These are phyloP conservation scores for Thumatha senex DNA, from an alignment of 2,888 invertebrate species.

Conservation along the genomic window DNA sequence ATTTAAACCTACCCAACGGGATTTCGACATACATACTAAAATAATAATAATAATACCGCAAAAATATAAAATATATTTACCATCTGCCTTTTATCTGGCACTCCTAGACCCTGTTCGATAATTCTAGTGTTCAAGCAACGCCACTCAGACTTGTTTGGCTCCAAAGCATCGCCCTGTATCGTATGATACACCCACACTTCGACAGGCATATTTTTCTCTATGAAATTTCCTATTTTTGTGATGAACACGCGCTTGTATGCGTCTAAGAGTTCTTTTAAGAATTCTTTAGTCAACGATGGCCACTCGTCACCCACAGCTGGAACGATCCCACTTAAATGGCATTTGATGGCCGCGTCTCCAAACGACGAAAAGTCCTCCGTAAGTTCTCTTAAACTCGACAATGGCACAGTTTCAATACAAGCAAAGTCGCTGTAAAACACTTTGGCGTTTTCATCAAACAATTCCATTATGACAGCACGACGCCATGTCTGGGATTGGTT, in stretches of 20 bases:
- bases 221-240: slow-evolving; percentile 78
- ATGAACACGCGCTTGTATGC: slow-evolving; percentile 79
- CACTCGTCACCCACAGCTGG: slow-evolving; percentile 87
- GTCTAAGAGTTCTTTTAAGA: slow-evolving; percentile 79
- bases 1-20: too few relatives aligned
- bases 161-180: slow-evolving; percentile 85
- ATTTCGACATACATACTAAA: too few relatives aligned
- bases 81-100: slow-evolving; percentile 61
- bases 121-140: slow-evolving; percentile 87
- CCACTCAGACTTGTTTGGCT: slow-evolving; percentile 85
- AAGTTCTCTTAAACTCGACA: slow-evolving; percentile 76
- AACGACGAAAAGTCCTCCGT: slow-evolving; percentile 73
- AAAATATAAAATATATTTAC: slow-evolving; percentile 35
- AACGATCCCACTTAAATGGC: slow-evolving; percentile 87
- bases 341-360: slow-evolving; percentile 84
- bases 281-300: slow-evolving; percentile 85
- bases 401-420: slow-evolving; percentile 71
- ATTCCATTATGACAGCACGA: slow-evolving; percentile 78
- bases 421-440: slow-evolving; percentile 88
- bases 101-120: slow-evolving; percentile 86
- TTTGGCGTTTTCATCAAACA: slow-evolving; percentile 61
- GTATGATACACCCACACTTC: slow-evolving; percentile 86
- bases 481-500: slow-evolving; percentile 84
- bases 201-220: slow-evolving; percentile 80
- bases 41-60: too few relatives aligned